A percentile compares a stretch with the other conserved stretches of the same genome.
Conservation (phyloP, 2,888 invertebrate species). For the Cataglyphis cursor region DNA sequence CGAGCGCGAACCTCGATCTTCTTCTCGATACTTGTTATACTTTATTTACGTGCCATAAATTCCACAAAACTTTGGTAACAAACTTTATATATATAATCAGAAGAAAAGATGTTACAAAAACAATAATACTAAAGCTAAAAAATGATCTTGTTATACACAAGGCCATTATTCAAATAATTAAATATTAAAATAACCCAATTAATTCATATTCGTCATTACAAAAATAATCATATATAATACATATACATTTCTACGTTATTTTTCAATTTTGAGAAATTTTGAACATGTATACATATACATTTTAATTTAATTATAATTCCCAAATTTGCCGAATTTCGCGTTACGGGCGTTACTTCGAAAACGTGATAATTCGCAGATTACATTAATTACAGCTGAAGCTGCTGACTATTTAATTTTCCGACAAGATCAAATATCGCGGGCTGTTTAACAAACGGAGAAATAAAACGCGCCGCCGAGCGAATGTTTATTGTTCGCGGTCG, state of each 20-base stretch:
- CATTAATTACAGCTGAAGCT: slow-evolving; percentile 20
- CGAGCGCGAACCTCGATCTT: background rate
- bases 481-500: slow-evolving; percentile 37
- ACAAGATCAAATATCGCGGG: slow-evolving; percentile 32
- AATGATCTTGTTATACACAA: background rate
- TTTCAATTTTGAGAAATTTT: background rate
- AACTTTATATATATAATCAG: background rate
- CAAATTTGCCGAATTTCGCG: background rate
- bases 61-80: background rate
- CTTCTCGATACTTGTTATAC: background rate
- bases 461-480: slow-evolving; percentile 11
- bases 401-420: slow-evolving; percentile 17
- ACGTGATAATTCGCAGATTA: slow-evolving; percentile 3
- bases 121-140: too few relatives aligned
- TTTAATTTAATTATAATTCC: too few relatives aligned
- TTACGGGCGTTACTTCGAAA: background rate
- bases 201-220: background rate
- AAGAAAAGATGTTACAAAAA: background rate
- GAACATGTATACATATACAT: background rate
- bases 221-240: background rate
- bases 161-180: background rate
- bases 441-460: slow-evolving; percentile 2
- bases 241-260: background rate
- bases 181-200: background rate
- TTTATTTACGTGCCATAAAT: background rate